Evolutionary conservation across 2,888 invertebrate genomes (phyloP).

Genomic region (Brachyopa scutellaris): DNA sequence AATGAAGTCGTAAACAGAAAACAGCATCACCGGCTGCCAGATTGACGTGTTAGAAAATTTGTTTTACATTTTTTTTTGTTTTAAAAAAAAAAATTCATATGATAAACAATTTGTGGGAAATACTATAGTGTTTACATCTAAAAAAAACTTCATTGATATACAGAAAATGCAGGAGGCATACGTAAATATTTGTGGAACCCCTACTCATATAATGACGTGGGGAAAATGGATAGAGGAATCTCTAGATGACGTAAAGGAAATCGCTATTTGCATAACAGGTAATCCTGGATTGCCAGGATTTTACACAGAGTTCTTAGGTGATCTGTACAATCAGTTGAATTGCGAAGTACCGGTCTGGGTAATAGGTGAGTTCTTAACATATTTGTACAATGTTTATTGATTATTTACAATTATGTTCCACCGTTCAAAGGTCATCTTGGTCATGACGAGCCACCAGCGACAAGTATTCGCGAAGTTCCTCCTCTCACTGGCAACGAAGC

Average conservation of each 20-base stretch:
- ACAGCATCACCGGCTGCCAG: too few relatives aligned
- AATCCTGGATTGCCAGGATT: conserved; percentile 94
- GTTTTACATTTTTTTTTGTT: too few relatives aligned
- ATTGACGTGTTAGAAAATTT: too few relatives aligned
- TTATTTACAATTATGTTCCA: conserved; percentile 9
- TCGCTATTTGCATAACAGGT: conserved; percentile 91
- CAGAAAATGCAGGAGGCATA: conserved; percentile 82
- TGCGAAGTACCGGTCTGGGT: conserved; percentile 88
- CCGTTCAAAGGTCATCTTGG: conserved; percentile 86
- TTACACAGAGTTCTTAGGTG: conserved; percentile 88
- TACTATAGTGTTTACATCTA: neutral
- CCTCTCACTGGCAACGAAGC: conserved; percentile 83
- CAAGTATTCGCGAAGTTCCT: conserved; percentile 82
- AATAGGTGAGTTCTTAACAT: conserved; percentile 83
- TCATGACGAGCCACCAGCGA: conserved; percentile 87
- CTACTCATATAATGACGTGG: conserved; percentile 88
- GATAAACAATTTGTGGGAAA: neutral
- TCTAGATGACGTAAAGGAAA: conserved; percentile 83
- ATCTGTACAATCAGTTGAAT: conserved; percentile 84
- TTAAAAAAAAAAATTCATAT: neutral
- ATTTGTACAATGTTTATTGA: conserved; percentile 14
- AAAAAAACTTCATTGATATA: too few relatives aligned
- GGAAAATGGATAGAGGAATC: conserved; percentile 88
- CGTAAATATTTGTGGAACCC: conserved; percentile 85
- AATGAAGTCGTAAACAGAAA: too few relatives aligned